Evolutionary conservation across 2,888 invertebrate species (phyloP), one percentile per base, ranked within the genome.

Genomic region (Enchytraeus crypticus): DNA sequence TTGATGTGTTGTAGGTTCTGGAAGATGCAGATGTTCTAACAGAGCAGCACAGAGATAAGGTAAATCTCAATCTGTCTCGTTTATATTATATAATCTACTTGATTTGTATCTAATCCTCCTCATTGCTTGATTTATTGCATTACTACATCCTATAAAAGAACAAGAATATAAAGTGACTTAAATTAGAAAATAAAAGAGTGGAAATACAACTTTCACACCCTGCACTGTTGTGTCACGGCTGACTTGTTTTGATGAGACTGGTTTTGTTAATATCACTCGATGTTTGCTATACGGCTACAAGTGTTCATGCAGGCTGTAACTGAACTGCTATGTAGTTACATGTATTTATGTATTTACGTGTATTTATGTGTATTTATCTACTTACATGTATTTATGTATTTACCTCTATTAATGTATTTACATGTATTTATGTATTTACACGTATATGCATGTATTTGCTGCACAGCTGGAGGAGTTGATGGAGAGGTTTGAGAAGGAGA

Each of bases 11-110:
- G 2, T 61, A 72, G 72, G 83, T 89, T 4, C 74, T 90, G 0
- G 89, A 89, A 72, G 86, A 87, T 70, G 84, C 85, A 32, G 87
- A 89, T 68, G 75, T 84, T 11, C 77, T 88, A 33, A 75, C 85
- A 1, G 78, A 82, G 23, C 82, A 83, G 8, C 85, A 85, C 60
- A 63, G 64, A 3, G 63, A 67, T 43, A 71, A 76, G 68, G 74
- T 76, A 56, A 65, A 59, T 63, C 33, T 34, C 14, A 1, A 11
- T 14, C n/a, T 11, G 43, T 43, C 14, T 14, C n/a, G n/a, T 43
- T 14, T n/a, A 14, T 43, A 11, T n/a, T 43, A n/a, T 43, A 14
- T 11, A 14, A 43, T 43, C 11, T 43, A 11, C 11, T 43, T 14
- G n/a, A 43, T n/a, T n/a, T n/a, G n/a, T n/a, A n/a, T n/a, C n/a